These are phyloP conservation scores for Pardalotus punctatus DNA, from an alignment of 2,113 vertebrate species.

Conservation along the genomic window DNA sequence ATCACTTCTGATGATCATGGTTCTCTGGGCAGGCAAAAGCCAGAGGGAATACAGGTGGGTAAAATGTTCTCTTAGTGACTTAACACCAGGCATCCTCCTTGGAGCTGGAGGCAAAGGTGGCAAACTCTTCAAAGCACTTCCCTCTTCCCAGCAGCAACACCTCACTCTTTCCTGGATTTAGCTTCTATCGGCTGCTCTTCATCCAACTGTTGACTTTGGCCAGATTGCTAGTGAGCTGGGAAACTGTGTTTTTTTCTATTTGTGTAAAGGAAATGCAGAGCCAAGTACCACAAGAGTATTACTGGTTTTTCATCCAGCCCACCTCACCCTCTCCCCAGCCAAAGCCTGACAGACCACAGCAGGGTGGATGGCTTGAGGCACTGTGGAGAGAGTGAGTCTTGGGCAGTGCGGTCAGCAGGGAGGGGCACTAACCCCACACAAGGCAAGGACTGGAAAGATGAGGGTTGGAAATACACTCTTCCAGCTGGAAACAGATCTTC, in stretches of 20 bases:
- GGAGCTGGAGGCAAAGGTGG: background rate
- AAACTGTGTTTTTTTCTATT: background rate
- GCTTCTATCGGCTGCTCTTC: background rate
- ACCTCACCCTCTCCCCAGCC: background rate
- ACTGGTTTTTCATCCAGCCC: background rate
- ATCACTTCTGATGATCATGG: background rate
- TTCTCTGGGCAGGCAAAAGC: background rate
- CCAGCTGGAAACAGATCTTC: background rate
- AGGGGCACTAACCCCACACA: background rate
- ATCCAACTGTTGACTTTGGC: conserved; percentile 45
- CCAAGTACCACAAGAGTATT: conserved; percentile 49
- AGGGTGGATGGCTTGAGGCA: background rate
- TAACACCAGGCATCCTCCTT: background rate
- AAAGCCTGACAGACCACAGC: background rate
- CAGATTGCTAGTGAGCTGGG: background rate
- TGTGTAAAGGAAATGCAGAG: background rate
- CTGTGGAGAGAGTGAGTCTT: background rate
- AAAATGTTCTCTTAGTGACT: background rate
- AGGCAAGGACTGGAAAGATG: background rate
- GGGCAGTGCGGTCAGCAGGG: background rate
- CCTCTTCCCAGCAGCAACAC: conserved; percentile 27
- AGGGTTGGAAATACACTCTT: background rate
- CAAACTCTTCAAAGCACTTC: conserved; percentile 39
- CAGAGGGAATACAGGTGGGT: background rate
- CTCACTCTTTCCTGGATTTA: conserved; percentile 56